Evolutionary conservation across 2,113 vertebrate genomes (phyloP).

Genomic region (Cryptotis parvus): DNA sequence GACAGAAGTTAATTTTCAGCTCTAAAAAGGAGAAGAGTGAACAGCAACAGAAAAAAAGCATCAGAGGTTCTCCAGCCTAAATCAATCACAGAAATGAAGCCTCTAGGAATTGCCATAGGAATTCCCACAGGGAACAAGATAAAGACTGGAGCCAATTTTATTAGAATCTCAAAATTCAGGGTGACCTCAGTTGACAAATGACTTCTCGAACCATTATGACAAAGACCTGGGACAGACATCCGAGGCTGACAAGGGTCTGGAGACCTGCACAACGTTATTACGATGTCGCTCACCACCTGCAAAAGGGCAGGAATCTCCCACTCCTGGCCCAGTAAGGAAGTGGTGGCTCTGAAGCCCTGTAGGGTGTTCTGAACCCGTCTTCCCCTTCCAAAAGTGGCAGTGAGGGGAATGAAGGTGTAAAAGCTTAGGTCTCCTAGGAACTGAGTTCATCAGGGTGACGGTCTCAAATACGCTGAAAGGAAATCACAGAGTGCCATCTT

Average conservation of each 20-base stretch:
- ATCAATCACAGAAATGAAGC: not conserved
- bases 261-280: not conserved
- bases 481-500: not conserved
- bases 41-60: not conserved
- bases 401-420: not conserved
- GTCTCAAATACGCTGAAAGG: slow-evolving; percentile 11
- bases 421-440: not conserved
- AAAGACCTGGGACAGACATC: not conserved
- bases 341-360: not conserved
- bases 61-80: not conserved
- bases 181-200: slow-evolving; percentile 34
- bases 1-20: not conserved
- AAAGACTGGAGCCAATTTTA: slow-evolving; percentile 37
- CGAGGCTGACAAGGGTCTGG: not conserved
- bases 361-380: not conserved
- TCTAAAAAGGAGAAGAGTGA: not conserved
- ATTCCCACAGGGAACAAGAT: not conserved
- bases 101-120: not conserved
- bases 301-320: not conserved
- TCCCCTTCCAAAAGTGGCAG: not conserved
- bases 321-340: not conserved
- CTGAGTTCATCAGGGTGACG: slow-evolving; percentile 1
- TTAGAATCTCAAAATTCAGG: slow-evolving; percentile 48
- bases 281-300: not conserved
- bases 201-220: slow-evolving; percentile 2